These are phyloP conservation scores for Gymnocephalus cernua DNA, from an alignment of 2,113 vertebrate genomes.

Conservation along the genomic window DNA sequence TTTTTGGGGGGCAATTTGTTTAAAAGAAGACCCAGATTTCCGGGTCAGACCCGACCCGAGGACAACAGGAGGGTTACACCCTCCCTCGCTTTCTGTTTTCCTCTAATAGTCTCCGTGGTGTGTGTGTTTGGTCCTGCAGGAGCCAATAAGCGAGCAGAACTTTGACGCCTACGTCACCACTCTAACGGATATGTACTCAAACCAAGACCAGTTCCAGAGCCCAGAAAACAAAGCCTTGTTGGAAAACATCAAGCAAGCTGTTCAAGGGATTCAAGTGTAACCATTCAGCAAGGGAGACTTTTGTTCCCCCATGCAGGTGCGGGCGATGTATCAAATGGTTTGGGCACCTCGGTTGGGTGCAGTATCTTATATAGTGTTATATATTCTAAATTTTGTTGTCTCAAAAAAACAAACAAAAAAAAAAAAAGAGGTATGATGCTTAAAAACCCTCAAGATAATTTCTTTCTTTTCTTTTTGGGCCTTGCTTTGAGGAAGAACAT, in stretches of 20 bases:
- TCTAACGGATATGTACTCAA: constrained; percentile 98
- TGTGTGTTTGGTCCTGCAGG: constrained; percentile 84
- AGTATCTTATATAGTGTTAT: constrained; percentile 93
- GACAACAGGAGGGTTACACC: no score
- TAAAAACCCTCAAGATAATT: constrained; percentile 88
- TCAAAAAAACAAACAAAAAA: constrained; percentile 84
- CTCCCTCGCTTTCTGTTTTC: not conserved
- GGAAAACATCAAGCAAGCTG: constrained; percentile 99
- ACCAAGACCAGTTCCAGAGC: constrained; percentile 99
- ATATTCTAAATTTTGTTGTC: constrained; percentile 91
- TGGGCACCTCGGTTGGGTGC: constrained; percentile 76
- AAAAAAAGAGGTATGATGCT: constrained; percentile 90
- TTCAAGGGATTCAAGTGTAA: constrained; percentile 99
- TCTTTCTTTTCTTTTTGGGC: constrained; percentile 85
- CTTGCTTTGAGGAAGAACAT: constrained; percentile 93
- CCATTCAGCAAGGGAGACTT: constrained; percentile 82
- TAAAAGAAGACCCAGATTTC: no score
- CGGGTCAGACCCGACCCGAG: no score
- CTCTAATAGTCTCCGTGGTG: constrained; percentile 3
- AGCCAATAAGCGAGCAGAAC: constrained; percentile 99
- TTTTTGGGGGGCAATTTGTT: no score
- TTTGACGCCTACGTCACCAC: constrained; percentile 99
- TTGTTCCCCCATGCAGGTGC: constrained; percentile 38
- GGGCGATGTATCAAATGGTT: constrained; percentile 66
- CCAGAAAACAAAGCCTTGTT: constrained; percentile 98